A percentile compares a stretch with the other conserved stretches of the same genome.
phyloP scores from a whole-genome alignment of 2,113 vertebrate genomes.

The Guaruba guarouba region DNA sequence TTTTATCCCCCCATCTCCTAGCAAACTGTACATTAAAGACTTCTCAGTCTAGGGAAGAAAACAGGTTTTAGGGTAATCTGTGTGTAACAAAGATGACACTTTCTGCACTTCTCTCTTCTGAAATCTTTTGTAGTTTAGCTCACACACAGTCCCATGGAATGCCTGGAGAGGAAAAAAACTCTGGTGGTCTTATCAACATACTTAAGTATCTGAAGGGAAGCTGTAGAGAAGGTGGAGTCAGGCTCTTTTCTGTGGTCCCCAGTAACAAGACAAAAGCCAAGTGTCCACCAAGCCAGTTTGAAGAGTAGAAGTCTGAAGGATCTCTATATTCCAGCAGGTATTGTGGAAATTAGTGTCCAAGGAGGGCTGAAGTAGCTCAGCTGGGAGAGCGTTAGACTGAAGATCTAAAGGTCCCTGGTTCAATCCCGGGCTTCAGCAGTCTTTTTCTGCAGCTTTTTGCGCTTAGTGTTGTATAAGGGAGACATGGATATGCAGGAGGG shows the following conservation, averaged over 20 bases:
- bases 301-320: fast-evolving
- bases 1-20: neutral
- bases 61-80: neutral
- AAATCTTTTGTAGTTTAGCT: neutral
- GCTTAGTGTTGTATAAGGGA: fast-evolving
- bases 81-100: neutral
- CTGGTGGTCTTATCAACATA: neutral
- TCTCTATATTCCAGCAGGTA: fast-evolving
- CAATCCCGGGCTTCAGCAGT: slow-evolving; percentile 49
- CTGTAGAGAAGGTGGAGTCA: neutral
- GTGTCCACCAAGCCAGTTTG: fast-evolving
- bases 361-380: slow-evolving; percentile 48
- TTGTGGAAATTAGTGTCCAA: fast-evolving
- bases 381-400: slow-evolving; percentile 61
- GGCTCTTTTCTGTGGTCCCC: neutral
- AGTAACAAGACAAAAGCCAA: neutral
- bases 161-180: neutral
- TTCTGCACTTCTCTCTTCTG: neutral
- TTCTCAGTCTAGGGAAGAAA: neutral
- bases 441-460: fast-evolving
- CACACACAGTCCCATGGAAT: neutral
- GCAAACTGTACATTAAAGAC: neutral
- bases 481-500: neutral
- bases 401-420: slow-evolving; percentile 67
- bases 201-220: neutral